Evolutionary conservation across 2,797 vertebrate genomes (phyloP).

Genomic region (Odontamblyopus lacepedii): DNA sequence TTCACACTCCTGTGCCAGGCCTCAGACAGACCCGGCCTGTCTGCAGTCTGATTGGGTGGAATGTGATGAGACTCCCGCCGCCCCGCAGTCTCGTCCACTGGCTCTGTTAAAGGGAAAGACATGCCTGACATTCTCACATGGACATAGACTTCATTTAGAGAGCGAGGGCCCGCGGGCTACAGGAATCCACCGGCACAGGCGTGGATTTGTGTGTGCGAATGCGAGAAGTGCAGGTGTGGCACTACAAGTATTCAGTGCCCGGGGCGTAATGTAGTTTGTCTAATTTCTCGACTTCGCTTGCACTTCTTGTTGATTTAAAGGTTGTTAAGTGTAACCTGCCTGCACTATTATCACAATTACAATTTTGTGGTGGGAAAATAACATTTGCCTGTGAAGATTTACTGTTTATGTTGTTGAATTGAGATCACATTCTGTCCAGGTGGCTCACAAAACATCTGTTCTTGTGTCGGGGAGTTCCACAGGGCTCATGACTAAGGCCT

Average conservation of each 20-base stretch:
- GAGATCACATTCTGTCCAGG: background rate
- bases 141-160: constrained; percentile 26
- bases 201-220: background rate
- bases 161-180: constrained; percentile 10
- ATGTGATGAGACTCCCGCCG: constrained; percentile 32
- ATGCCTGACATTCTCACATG: constrained; percentile 24
- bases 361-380: background rate
- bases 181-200: background rate
- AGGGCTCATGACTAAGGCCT: background rate
- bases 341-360: background rate
- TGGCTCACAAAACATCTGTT: background rate
- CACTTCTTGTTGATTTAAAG: background rate
- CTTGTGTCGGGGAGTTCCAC: background rate
- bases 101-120: constrained; percentile 27
- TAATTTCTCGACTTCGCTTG: background rate
- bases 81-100: constrained; percentile 22
- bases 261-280: background rate
- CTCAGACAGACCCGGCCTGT: constrained; percentile 27
- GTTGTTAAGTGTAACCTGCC: background rate
- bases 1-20: constrained; percentile 37
- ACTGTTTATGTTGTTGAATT: background rate
- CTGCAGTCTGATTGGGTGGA: constrained; percentile 25
- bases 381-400: background rate
- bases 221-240: background rate
- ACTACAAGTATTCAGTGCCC: background rate